Evolutionary conservation across 2,797 vertebrate species (phyloP), one percentile per base, ranked within the genome.

Genomic region (Coregonus sp.): DNA sequence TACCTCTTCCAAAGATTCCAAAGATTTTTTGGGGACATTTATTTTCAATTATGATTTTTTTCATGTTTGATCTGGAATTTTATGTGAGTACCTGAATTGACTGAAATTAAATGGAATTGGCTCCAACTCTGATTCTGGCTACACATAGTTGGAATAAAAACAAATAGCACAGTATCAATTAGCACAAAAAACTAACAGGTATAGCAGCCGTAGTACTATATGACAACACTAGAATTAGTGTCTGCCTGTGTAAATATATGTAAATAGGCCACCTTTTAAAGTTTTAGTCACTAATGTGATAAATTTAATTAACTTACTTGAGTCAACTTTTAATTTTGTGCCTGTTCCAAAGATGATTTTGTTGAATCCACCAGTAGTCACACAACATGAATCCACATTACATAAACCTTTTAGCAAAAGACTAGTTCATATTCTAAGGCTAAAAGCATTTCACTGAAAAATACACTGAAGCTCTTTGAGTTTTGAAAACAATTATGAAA

Each of bases 331-430:
- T 9, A 82, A 56, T 51, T 18, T 52, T 65, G 18, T 77, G 40
- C 75, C 70, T 71, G 51, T 70, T 40, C 78, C 77, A 81, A 86
- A 84, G n/a, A 78, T 63, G 1, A 66, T 6, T 54, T 82, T 80
- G 37, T 20, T 18, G 14, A 14, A 1, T 33, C 40, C 51, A 51
- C 4, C 1, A 31, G 5, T 61, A 74, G 56, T 77, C 72, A 74
- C 79, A 81, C 74, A 80, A 33, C 51, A 65, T 7, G 5, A 37
- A 70, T 1, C 6, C 1, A 37, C 37, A 47, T 5, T 1, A 72
- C 75, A 54, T 66, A 33, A 80, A 66, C 73, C 6, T 9, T 7
- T 59, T 7, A 2, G 1, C n/a, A 61, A 59, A 59, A 18, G 2
- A 59, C n/a, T n/a, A 59, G 1, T 20, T 61, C 7, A 1, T 9